Percentiles rank a stretch among this genome's conserved stretches.
These are phyloP conservation scores for Synergus laeviventris DNA, from an alignment of 2,888 invertebrate species.

Conservation along the genomic window DNA sequence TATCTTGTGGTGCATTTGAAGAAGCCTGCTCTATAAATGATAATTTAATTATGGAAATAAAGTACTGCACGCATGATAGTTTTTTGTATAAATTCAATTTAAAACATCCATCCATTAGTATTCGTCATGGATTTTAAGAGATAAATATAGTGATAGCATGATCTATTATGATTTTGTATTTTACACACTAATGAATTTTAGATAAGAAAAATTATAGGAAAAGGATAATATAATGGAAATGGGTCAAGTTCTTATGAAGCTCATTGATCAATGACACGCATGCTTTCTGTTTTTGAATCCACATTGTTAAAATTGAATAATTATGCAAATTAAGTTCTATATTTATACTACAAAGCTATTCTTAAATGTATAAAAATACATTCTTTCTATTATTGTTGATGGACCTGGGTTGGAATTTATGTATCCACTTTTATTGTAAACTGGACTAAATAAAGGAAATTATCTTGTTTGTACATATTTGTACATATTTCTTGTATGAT, in stretches of 20 bases:
- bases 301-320: neutral
- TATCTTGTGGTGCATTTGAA: slow-evolving; percentile 63
- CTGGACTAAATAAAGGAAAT: neutral
- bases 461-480: neutral
- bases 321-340: neutral
- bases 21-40: slow-evolving; percentile 54
- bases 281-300: neutral
- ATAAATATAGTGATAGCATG: no score
- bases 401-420: neutral
- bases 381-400: neutral
- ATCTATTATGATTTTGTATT: no score
- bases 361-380: neutral
- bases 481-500: no score
- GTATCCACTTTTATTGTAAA: neutral
- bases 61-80: neutral
- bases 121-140: neutral
- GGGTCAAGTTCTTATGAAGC: slow-evolving; percentile 65
- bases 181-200: no score
- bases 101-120: neutral
- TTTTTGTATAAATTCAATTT: no score
- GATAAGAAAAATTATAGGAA: neutral
- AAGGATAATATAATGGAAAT: slow-evolving; percentile 51
- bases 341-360: neutral
- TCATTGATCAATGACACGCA: no score
- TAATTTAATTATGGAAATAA: neutral